Conservation (phyloP, 2,888 invertebrate species). For the Tupiocoris notatus region DNA sequence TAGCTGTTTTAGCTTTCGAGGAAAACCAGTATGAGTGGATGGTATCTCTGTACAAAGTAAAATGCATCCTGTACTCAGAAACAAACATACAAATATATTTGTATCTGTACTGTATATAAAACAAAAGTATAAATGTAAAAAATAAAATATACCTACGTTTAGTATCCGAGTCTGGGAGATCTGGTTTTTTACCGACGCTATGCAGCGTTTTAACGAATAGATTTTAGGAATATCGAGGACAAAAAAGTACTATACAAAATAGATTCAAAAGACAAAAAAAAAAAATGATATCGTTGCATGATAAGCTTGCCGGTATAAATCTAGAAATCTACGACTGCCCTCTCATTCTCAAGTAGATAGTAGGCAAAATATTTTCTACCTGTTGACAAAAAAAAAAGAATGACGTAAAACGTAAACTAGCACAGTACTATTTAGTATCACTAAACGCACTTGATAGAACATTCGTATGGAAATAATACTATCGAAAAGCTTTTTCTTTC, state of each 20-base stretch:
- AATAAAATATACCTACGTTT: background rate
- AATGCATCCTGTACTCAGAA: slow-evolving; percentile 3
- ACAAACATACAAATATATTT: slow-evolving; percentile 31
- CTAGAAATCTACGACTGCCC: slow-evolving; percentile 2
- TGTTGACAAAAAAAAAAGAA: slow-evolving; percentile 24
- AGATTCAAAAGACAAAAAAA: background rate
- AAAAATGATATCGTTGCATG: background rate
- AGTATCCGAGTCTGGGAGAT: background rate
- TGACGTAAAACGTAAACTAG: slow-evolving; percentile 25
- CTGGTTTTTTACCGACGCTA: background rate
- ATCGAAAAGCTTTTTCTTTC: background rate
- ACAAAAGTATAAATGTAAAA: slow-evolving; percentile 21
- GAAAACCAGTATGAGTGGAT: slow-evolving; percentile 27
- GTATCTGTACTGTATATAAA: slow-evolving; percentile 33
- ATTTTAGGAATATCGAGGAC: slow-evolving; percentile 35
- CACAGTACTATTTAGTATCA: slow-evolving; percentile 37
- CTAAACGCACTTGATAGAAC: slow-evolving; percentile 36
- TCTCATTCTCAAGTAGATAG: slow-evolving; percentile 24
- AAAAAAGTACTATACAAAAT: background rate
- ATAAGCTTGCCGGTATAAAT: background rate
- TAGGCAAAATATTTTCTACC: slow-evolving; percentile 36
- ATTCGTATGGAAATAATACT: background rate
- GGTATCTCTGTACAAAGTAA: slow-evolving; percentile 23
- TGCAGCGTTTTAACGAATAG: slow-evolving; percentile 21
- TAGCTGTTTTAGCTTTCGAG: slow-evolving; percentile 29